Conservation (phyloP, 2,797 vertebrate genomes). For the Manis crassicaudata region DNA sequence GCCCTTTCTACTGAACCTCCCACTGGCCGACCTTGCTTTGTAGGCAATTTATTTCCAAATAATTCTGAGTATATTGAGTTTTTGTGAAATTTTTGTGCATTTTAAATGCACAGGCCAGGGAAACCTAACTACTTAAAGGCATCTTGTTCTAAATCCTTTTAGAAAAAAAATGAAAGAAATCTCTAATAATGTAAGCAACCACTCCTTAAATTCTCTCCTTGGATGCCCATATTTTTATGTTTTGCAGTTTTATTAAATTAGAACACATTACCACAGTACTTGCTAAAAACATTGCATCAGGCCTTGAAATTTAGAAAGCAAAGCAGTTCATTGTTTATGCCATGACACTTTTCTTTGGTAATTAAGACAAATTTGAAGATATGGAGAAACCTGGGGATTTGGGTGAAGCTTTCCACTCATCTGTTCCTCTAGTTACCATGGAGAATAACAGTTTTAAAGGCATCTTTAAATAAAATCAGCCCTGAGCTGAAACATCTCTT, state of each 20-base stretch:
- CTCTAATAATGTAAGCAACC: neutral
- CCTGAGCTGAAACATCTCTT: slow-evolving; percentile 19
- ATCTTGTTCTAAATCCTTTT: neutral
- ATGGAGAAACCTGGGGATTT: neutral
- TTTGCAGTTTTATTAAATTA: neutral
- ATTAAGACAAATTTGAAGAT: slow-evolving; percentile 33
- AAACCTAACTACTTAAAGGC: neutral
- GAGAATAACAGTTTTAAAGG: slow-evolving; percentile 56
- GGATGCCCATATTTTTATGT: neutral
- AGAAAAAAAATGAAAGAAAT: neutral
- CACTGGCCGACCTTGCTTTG: neutral
- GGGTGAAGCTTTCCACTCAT: neutral
- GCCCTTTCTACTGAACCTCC: neutral
- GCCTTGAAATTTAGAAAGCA: neutral
- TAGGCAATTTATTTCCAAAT: neutral
- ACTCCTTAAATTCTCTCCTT: neutral
- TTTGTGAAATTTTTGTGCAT: neutral
- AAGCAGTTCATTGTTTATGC: neutral
- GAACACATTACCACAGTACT: neutral
- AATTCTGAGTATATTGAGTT: neutral
- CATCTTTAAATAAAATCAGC: slow-evolving; percentile 31
- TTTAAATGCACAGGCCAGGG: neutral
- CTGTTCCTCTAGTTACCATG: slow-evolving; percentile 33
- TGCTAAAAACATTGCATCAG: neutral
- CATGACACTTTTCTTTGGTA: neutral